Base-by-base conservation (phyloP, 2,888 invertebrate species). In the Lepas anatifera region DNA sequence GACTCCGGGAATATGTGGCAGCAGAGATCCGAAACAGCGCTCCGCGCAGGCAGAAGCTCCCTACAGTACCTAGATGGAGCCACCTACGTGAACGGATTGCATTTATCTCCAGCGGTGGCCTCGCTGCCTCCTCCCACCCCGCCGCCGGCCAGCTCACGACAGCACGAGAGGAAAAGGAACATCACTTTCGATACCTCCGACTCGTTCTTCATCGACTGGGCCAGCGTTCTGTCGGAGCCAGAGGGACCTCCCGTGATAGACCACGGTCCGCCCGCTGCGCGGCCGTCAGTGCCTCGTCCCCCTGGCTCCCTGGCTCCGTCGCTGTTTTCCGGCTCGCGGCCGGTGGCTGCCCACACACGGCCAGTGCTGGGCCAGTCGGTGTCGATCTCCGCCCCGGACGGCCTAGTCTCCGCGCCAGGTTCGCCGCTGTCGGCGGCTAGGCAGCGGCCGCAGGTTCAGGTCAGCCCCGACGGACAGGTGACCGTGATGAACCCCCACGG, bases 171-270 rank as follows among this genome's bases (percentile, higher is more conserved):
- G 18, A 16, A 6, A 22, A 29, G 32, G 18, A 29, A 27, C 58
- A 58, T 58, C 58, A 58, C 58, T 7, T 58, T 58, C 58, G 32
- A 58, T 32, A 58, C 58, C 18, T 29, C 29, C 58, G 58, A 58
- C 58, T 58, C 58, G 18, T 32, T 13, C 32, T 58, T 58, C 58
- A 32, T 7, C 58, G 58, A 58, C 58, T 58, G 58, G 58, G 18
- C 18, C 18, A 32, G 32, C 11, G 58, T 58, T 6, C 32, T 32
- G 27, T 1, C 50, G 50, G n/a, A n/a, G n/a, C n/a, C n/a, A n/a
- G n/a, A n/a, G n/a, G n/a, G n/a, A n/a, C n/a, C n/a, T n/a, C n/a
- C n/a, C n/a, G n/a, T n/a, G n/a, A n/a, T n/a, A n/a, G n/a, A n/a
- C n/a, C n/a, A n/a, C n/a, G n/a, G n/a, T n/a, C 50, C 18, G 50